These are phyloP conservation scores for Drosophila arizonae DNA, from an alignment of 1,140 invertebrate species.

Conservation along the genomic window DNA sequence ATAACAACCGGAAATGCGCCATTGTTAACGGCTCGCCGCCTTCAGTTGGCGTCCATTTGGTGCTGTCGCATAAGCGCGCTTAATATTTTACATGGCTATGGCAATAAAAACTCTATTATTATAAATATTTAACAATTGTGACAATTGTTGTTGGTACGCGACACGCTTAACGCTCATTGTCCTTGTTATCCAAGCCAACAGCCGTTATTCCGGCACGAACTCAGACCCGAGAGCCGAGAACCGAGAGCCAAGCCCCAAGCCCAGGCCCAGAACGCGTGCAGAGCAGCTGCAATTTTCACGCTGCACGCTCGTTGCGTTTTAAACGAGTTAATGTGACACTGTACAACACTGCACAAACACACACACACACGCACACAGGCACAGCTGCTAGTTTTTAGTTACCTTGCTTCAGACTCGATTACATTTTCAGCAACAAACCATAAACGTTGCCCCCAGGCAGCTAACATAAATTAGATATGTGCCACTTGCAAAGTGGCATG, in stretches of 20 bases:
- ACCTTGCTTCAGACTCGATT: conserved; percentile 19
- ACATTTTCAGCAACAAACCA: conserved; percentile 23
- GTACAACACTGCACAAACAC: conserved; percentile 14
- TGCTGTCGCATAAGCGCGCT: conserved; percentile 57
- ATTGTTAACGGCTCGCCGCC: conserved; percentile 41
- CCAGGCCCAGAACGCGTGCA: conserved; percentile 35
- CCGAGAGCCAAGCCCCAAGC: background rate
- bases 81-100: conserved; percentile 70
- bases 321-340: conserved; percentile 57
- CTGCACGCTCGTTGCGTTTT: conserved; percentile 71
- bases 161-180: conserved; percentile 49
- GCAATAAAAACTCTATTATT: conserved; percentile 74
- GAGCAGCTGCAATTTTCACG: conserved; percentile 72
- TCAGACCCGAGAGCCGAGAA: background rate
- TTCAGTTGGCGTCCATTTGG: conserved; percentile 17
- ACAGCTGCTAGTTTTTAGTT: background rate
- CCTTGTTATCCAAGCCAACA: conserved; percentile 36
- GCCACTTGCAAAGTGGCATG: too few relatives aligned
- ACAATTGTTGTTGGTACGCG: conserved; percentile 70
- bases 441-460: conserved; percentile 18
- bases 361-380: background rate
- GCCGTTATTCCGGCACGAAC: conserved; percentile 9
- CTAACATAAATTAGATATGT: too few relatives aligned
- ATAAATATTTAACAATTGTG: conserved; percentile 81
- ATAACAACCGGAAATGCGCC: conserved; percentile 44